Base-by-base conservation (phyloP, 2,888 invertebrate species). In the Eilema sororculum region DNA sequence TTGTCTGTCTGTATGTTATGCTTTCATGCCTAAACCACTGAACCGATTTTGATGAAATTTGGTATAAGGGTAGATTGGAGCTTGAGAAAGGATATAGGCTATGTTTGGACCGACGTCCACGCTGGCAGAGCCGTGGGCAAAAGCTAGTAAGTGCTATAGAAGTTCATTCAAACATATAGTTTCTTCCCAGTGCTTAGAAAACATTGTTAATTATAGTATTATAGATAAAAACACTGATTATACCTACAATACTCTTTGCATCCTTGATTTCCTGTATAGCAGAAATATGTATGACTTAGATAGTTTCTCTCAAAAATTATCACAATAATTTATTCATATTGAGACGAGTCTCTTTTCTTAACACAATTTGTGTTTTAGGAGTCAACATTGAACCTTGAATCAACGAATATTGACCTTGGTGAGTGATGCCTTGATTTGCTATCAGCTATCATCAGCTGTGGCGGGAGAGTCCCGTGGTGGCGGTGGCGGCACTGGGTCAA, bases 401-500 rank as follows among this genome's bases (percentile, higher is more conserved):
- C 10, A 25, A 8, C 41, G 25, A 41, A 20, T 25, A 62, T 41
- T 62, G 24, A 22, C 33, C 62, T 62, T 62, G 62, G 20, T 5
- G 16, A 24, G 22, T 8, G 22, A 62, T 62, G 62, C 24, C 37
- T 62, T 20, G 24, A 62, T 41, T 33, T 41, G 24, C 20, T 62
- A 62, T 41, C 20, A 20, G 41, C 24, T 41, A 62, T n/a, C n/a
- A n/a, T n/a, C n/a, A n/a, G n/a, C n/a, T 25, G 20, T 41, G 16
- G 25, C 20, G 62, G 41, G 62, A 41, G 52, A 25, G 9, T 65
- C 65, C 65, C 57, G n/a, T 56, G 30, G 22, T 4, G 9, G 33
- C n/a, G 30, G 22, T 4, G 9, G 33, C n/a, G 57, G 65, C 22
- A 37, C 3, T 57, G 24, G 65, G 65, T 65, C 57, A 65, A 33